Evolutionary conservation across 2,113 vertebrate genomes (phyloP), one percentile per base, ranked within the genome.

Genomic region (Ageneiosus marmoratus): DNA sequence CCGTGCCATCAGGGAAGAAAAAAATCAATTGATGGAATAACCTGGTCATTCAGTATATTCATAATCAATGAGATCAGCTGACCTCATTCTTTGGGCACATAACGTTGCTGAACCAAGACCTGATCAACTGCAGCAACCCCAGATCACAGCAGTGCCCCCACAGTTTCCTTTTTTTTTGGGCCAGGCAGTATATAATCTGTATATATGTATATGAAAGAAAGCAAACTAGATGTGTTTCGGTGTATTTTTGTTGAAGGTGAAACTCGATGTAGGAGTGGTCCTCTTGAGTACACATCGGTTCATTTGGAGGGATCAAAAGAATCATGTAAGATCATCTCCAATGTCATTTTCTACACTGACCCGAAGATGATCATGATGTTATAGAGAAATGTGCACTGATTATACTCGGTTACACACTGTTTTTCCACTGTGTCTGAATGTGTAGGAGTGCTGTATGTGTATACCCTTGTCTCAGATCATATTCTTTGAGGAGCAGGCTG

Each of bases 281-380:
- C 92, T 99, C 32, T 92, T 99, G 80, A 99, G 95, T 87, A 99
- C 98, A 56, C 97, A 99, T 87, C 95, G 95, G 37, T 87, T 99
- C 48, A 94, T 99, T 69, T 99, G 97, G 98, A 96, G 98, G 90
- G 97, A 99, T 89, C 92, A 94, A 70, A 99, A 97, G 90, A 99
- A 96, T 88, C 95, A 98, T 85, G 98, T 99, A 94, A 96, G 95
- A 87, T 20, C 27, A 9, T 65, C 48, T 46, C 22, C 46, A 53
- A 56, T 27, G 7, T 1, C 5, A 32, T 44, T 83, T 20, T 12
- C 29, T 32, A 0, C 20, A 46, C 27, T 69, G 12, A 83, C 46
- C 7, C 29, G 10, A 34, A 29, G 20, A 37, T 65, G 5, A 7
- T 13, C 69, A 24, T 58, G 41, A 5, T 70, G 9, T 70, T 46